Evolutionary conservation across 2,113 vertebrate genomes (phyloP).

Genomic region (Saimiri boliviensis): DNA sequence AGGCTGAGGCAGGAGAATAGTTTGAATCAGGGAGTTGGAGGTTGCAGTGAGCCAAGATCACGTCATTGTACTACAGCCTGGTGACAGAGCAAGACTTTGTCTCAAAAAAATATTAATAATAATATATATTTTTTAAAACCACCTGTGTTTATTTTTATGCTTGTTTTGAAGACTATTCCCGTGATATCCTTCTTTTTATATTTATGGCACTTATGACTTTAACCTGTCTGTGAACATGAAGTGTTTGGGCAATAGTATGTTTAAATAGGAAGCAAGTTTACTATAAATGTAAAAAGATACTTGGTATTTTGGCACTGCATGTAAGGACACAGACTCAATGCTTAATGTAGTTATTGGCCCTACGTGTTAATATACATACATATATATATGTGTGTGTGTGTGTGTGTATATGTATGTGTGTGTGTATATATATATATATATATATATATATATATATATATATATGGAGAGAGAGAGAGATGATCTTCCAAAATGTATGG

Average conservation of each 20-base stretch:
- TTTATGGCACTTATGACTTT: not conserved
- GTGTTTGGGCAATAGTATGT: not conserved
- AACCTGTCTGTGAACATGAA: not conserved
- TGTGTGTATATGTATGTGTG: not conserved
- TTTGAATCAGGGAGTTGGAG: no score
- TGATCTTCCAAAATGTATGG: not conserved
- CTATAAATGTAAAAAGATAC: not conserved
- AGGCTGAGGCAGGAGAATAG: no score
- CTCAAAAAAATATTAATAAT: not conserved
- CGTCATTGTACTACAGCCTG: no score
- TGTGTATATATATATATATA: no score
- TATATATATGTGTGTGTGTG: not conserved
- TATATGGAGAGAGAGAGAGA: no score
- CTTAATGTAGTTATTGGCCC: not conserved
- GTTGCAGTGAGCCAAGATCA: no score
- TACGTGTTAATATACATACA: not conserved
- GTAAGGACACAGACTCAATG: not conserved
- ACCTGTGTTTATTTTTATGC: not conserved
- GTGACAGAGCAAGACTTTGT: no score
- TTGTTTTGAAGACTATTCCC: not conserved
- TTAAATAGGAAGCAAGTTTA: not conserved
- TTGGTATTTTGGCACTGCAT: not conserved
- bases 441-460: no score
- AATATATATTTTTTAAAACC: not conserved
- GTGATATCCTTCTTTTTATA: not conserved